A percentile compares a stretch with the other conserved stretches of the same genome.
phyloP scores from a whole-genome alignment of 2,888 invertebrate genomes.

The Lasioglossum calceatum region DNA sequence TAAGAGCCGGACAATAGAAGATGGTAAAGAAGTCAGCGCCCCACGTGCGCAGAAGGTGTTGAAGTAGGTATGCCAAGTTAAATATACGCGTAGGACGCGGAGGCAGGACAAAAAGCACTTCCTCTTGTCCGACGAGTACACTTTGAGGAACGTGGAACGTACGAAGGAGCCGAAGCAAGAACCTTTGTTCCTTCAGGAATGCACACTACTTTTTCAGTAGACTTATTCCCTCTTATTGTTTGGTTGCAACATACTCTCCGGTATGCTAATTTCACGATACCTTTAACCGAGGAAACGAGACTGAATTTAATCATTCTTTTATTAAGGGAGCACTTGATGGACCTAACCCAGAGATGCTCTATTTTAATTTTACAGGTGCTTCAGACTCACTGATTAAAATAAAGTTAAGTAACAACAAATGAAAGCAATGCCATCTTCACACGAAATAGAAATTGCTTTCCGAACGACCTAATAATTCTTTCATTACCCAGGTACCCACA shows the following conservation, averaged over 20 bases:
- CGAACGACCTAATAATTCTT: no score
- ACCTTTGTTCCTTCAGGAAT: slow-evolving; percentile 47
- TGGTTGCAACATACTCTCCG: background rate
- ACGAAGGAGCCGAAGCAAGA: slow-evolving; percentile 59
- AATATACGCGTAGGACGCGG: slow-evolving; percentile 71
- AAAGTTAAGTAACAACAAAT: no score
- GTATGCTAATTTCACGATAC: background rate
- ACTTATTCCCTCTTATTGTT: background rate
- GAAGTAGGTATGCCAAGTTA: slow-evolving; percentile 70
- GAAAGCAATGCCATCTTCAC: no score
- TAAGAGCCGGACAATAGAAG: slow-evolving; percentile 43
- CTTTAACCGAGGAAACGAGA: background rate
- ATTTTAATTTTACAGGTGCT: no score
- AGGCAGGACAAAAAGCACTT: slow-evolving; percentile 70
- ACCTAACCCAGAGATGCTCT: no score
- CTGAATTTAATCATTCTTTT: background rate
- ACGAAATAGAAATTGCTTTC: no score
- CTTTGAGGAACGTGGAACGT: slow-evolving; percentile 57
- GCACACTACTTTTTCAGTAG: slow-evolving; percentile 24
- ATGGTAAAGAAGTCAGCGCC: slow-evolving; percentile 39
- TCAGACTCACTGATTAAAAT: no score
- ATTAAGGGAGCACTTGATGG: no score
- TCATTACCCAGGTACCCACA: no score
- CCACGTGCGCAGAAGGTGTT: slow-evolving; percentile 67
- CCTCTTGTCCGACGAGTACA: slow-evolving; percentile 67